Base-by-base conservation (phyloP, 37 sponge, comb jelly and placozoan genomes). In the Ianthella basta region DNA sequence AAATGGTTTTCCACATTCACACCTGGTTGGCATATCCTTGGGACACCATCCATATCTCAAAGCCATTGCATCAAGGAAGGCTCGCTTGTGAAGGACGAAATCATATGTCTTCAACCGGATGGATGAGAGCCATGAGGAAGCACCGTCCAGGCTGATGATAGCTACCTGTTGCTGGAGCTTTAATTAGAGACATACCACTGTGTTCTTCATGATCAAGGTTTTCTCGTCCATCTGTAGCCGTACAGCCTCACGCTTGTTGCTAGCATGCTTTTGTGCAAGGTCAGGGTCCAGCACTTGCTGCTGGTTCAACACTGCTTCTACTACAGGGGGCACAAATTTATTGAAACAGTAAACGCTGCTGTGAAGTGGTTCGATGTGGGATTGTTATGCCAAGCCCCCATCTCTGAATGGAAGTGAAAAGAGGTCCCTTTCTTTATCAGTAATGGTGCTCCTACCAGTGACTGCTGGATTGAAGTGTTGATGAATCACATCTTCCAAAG, bases 141-240 rank as follows among this genome's bases (percentile, higher is more conserved):
- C 64, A 61, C 64, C 64, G 4, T 61, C 64, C 10, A 13, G 64
- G 64, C 64, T 61, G 64, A 61, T 61, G 13, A 61, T 61, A 12
- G 72, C 72, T 8, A 70, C 37, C 37, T 70, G 72, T 70, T 12
- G 12, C 30, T 70, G 72, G 72, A 70, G 72, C 72, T 34, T 70
- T 29, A 33, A 33, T 70, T 13, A 35, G 37, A 70, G 37, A 33
- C 37, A 33, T 70, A 19, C 37, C 37, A 36, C 72, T 70, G 37
- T 70, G 72, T 2, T 70, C 37, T 29, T 70, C 30, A 8, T 34
- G 10, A 35, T 70, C 32, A 36, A 35, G 37, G n/a, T 70, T 36
- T 36, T 70, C 72, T 70, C 72, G 4, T 36, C 37, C 32, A 70
- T 10, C 33, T 70, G 33, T 4, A 32, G 72, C 5, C 37, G 72